Evolutionary conservation across 2,888 invertebrate genomes (phyloP).

Genomic region (Sinopyrophorus schimmeli): DNA sequence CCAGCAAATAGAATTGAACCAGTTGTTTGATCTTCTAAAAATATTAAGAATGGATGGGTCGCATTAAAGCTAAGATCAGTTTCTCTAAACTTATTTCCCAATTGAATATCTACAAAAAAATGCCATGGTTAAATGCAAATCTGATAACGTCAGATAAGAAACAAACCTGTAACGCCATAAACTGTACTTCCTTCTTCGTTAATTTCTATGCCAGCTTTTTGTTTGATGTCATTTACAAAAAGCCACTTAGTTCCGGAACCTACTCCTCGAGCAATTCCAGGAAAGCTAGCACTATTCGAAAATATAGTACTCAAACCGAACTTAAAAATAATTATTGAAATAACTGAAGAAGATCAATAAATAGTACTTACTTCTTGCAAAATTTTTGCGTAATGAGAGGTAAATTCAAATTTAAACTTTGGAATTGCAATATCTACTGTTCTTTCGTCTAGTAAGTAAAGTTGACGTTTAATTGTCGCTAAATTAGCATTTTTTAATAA

Average conservation of each 20-base stretch:
- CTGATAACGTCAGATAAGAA: neutral
- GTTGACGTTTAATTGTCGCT: conserved; percentile 59
- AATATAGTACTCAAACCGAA: conserved; percentile 76
- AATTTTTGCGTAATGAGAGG: conserved; percentile 63
- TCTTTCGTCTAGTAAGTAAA: conserved; percentile 63
- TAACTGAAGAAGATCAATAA: no score
- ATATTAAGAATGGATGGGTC: conserved; percentile 77
- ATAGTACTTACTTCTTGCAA: conserved; percentile 62
- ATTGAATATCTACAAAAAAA: conserved; percentile 60
- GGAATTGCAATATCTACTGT: conserved; percentile 69
- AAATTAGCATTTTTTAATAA: conserved; percentile 64
- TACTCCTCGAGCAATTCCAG: conserved; percentile 67
- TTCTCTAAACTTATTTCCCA: conserved; percentile 74
- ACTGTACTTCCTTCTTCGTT: conserved; percentile 76
- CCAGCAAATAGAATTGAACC: conserved; percentile 77
- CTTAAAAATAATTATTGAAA: no score
- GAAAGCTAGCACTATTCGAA: conserved; percentile 69
- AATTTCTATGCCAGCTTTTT: conserved; percentile 76
- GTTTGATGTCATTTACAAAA: conserved; percentile 68
- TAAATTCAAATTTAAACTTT: conserved; percentile 74
- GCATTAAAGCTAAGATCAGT: conserved; percentile 66
- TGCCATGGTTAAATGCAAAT: conserved; percentile 1
- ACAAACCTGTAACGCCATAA: conserved; percentile 68
- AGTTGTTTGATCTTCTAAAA: conserved; percentile 74
- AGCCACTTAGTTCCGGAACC: conserved; percentile 49